These are phyloP conservation scores for Xiphophorus couchianus DNA, from an alignment of 2,113 vertebrate genomes.

Conservation along the genomic window DNA sequence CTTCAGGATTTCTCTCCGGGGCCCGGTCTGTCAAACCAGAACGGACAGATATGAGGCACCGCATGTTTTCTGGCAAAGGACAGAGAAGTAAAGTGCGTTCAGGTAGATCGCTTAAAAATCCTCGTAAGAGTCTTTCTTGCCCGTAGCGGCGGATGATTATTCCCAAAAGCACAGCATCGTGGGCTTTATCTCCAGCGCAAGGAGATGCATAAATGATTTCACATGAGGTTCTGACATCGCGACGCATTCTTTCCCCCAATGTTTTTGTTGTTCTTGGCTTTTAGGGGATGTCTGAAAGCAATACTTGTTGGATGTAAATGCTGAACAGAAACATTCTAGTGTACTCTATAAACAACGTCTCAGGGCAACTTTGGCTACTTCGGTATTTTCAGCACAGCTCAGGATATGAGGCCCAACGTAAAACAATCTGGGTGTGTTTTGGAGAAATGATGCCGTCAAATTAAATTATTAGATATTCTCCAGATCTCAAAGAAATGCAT, in stretches of 20 bases:
- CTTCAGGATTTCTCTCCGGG: slow-evolving; percentile 54
- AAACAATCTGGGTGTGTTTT: not conserved
- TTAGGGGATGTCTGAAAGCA: not conserved
- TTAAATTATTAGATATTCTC: not conserved
- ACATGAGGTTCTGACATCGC: not conserved
- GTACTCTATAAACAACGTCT: not conserved
- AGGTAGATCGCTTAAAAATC: slow-evolving; percentile 8
- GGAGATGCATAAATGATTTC: not conserved
- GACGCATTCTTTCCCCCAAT: not conserved
- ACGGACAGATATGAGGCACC: slow-evolving; percentile 29
- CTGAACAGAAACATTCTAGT: not conserved
- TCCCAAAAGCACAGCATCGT: slow-evolving; percentile 11
- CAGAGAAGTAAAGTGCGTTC: not conserved
- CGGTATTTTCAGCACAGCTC: not conserved
- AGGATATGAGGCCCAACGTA: not conserved
- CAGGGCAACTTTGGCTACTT: not conserved
- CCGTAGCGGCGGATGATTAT: not conserved
- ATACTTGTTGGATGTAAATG: not conserved
- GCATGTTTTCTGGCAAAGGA: slow-evolving; percentile 10
- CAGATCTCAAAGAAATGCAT: not conserved
- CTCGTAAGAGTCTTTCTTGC: slow-evolving; percentile 6
- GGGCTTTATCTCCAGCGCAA: not conserved
- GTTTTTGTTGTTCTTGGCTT: not conserved
- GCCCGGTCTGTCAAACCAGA: slow-evolving; percentile 32
- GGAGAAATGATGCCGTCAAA: not conserved